Conservation (phyloP, 1,140 invertebrate genomes). For the Proales similis region DNA sequence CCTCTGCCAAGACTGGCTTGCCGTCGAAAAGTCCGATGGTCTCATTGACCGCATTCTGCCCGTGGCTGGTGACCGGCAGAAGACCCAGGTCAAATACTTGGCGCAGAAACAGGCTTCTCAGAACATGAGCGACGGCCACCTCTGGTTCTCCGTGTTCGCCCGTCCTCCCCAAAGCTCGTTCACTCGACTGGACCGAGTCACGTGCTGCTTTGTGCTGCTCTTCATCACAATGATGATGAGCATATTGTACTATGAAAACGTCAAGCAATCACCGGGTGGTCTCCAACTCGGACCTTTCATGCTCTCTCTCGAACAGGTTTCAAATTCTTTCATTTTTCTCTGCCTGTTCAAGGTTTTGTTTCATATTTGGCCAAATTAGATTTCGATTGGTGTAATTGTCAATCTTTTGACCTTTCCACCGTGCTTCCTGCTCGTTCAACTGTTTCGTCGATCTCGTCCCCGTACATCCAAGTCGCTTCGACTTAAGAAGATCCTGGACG, state of each 20-base stretch:
- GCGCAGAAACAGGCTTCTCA: slow-evolving; percentile 1
- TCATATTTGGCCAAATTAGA: too few relatives aligned
- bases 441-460: slow-evolving; percentile 7
- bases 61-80: slow-evolving; percentile 10
- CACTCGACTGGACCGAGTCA: slow-evolving; percentile 34
- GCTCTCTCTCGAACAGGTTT: slow-evolving; percentile 12
- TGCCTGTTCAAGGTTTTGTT: too few relatives aligned
- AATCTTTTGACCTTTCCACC: slow-evolving; percentile 25
- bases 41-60: slow-evolving; percentile 51
- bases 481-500: background rate
- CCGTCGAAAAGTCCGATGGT: slow-evolving; percentile 52
- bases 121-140: slow-evolving; percentile 17
- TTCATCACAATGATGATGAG: slow-evolving; percentile 37
- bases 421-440: slow-evolving; percentile 12
- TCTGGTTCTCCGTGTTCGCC: slow-evolving; percentile 18
- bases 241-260: slow-evolving; percentile 33
- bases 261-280: background rate
- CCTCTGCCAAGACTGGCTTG: slow-evolving; percentile 51
- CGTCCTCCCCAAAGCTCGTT: slow-evolving; percentile 8
- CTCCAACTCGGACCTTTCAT: background rate
- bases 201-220: slow-evolving; percentile 31
- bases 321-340: too few relatives aligned
- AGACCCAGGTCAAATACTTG: slow-evolving; percentile 20
- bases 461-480: background rate
- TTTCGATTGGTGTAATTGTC: slow-evolving; percentile 6